Base-by-base conservation (phyloP, 2,888 invertebrate species). In the Brachypterus glaber region DNA sequence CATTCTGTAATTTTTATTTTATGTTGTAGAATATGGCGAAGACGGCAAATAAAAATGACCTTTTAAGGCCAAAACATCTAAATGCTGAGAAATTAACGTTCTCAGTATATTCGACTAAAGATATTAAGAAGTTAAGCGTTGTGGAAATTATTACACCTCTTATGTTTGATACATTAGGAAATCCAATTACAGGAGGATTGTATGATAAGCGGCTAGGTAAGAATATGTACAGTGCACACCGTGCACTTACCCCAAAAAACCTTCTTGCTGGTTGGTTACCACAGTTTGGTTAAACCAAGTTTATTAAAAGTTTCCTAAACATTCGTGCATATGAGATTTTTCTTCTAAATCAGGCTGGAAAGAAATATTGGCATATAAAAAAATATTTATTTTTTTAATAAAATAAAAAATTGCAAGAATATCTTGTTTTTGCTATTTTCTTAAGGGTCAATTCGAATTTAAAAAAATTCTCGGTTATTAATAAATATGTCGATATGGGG, bases 141-240 rank as follows among this genome's bases (percentile, higher is more conserved):
- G 73, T 76, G 0, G 83, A 88, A 66, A 75, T 96, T 26, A 76
- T 77, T 2, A 88, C 87, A 27, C 76, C 83, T 0, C 62, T 79
- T 26, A 77, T 83, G 9, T 87, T 93, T 56, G 90, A 93, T 66
- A 65, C 76, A 0, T 68, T 95, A 45, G 87, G 87, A 0, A 85
- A 92, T 66, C 79, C 92, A 2, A 67, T 80, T 3, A 70, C 74
- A 35, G 87, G 86, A 16, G 97, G 97, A n/a, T 68, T 97, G 1
- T 92, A 97, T 63, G 97, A 98, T 63, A 76, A 78, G 33, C 71
- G 74, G 2, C 68, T 97, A 62, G 97, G 90, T 72, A 47, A 40
- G 26, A 43, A 31, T 16, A n/a, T 12, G 14, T n/a, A 21, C 5
- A 9, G 5, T 21, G 5, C 21, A 8, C 17, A 18, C 35, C 33